A percentile compares a stretch with the other conserved stretches of the same genome.
These are phyloP conservation scores for Eupithecia inturbata DNA, from an alignment of 2,888 invertebrate species.

Conservation along the genomic window DNA sequence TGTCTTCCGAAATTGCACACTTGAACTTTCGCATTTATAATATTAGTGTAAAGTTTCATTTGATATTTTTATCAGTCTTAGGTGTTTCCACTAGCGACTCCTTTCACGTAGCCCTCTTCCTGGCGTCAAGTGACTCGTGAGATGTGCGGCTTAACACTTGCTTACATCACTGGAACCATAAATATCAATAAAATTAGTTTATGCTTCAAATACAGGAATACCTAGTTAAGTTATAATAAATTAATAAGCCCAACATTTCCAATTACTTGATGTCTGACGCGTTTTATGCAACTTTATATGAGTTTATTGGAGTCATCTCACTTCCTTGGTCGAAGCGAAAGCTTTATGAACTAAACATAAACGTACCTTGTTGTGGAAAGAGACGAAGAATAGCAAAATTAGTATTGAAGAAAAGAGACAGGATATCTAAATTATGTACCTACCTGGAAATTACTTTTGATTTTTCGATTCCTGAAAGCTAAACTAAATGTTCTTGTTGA, in stretches of 20 bases:
- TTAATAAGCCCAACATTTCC: slow-evolving; percentile 50
- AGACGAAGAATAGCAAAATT: neutral
- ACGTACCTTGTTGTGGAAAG: neutral
- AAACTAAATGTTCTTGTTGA: neutral
- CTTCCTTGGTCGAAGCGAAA: slow-evolving; percentile 25
- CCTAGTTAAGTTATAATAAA: slow-evolving; percentile 46
- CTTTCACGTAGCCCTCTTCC: no score
- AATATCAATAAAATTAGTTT: slow-evolving; percentile 29
- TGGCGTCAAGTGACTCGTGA: neutral
- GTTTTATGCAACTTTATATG: slow-evolving; percentile 42
- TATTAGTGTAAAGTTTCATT: no score
- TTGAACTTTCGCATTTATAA: no score
- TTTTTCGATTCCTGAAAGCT: neutral
- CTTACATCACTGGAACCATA: slow-evolving; percentile 27
- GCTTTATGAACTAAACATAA: slow-evolving; percentile 9
- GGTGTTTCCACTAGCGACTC: no score
- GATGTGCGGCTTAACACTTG: neutral
- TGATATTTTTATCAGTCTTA: no score
- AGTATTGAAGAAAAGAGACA: neutral
- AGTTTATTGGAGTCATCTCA: slow-evolving; percentile 23
- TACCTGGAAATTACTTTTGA: neutral
- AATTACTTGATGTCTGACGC: slow-evolving; percentile 57
- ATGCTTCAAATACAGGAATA: slow-evolving; percentile 29
- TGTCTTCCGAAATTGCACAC: no score
- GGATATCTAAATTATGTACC: neutral